Evolutionary conservation across 35 echinoderm and acorn worm genomes (phyloP), one percentile per base, ranked within the genome.

Genomic region (Nesometra sesokonis): DNA sequence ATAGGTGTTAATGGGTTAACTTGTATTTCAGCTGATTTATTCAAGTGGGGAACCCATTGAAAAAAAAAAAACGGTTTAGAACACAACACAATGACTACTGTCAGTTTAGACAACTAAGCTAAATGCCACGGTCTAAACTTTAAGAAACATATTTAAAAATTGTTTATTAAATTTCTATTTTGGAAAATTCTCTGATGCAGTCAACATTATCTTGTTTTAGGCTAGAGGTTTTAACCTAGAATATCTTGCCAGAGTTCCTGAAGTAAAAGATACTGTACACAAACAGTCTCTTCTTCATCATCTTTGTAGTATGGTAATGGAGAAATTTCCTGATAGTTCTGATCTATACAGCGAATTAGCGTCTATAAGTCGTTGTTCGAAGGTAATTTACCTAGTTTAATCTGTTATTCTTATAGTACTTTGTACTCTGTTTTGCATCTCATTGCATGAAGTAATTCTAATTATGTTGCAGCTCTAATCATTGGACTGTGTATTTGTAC

Each of bases 311-410:
- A 94, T 91, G 19, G 89, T 98, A 81, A 91, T 89, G 43, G 95
- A 98, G 35, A 87, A 98, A 77, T 98, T 94, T 82, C 92, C 92
- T 2, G 95, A 98, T 17, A 94, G 95, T 79, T 88, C 86, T 36
- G 94, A 97, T 82, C 86, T 97, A 76, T 97, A 93, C 89, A 93
- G 91, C 82, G 94, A 97, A 77, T 67, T 97, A 57, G 94, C 82
- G 19, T 78, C 82, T 36, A 93, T 97, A 17, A 89, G 36, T 13
- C 86, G 95, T 37, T 93, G 95, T 88, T 88, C 89, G 31, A 98
- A 94, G 85, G 95, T 98, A 80, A 89, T 88, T 35, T 0, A 11
- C 31, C 31, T 34, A 86, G 1, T 13, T 30, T 9, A 3, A 35
- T 29, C 23, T 78, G 0, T 82, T n/a, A 33, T 82, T 1, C 0